Evolutionary conservation across 2,113 vertebrate species (phyloP), one percentile per base, ranked within the genome.

Genomic region (Telmatochromis brachygnathus): DNA sequence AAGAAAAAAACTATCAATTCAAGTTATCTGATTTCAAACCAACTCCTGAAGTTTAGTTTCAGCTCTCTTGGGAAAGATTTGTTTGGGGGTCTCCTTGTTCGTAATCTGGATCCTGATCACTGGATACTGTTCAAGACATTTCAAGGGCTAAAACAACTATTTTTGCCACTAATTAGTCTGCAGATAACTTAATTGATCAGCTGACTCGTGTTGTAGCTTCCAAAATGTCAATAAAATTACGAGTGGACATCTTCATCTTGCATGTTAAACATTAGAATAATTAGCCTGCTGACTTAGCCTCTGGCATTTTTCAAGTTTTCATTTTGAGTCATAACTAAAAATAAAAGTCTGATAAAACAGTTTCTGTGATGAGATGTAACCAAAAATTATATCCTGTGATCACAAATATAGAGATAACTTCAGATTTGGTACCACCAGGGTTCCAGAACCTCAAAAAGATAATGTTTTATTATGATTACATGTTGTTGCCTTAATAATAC

Each of bases 351-450:
- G 3, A 23, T 75, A 17, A 17, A 73, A 45, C 9, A 0, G 65
- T 42, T 42, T 70, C 12, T 70, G n/a, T 23, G 37, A 23, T 15
- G 65, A 70, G 42, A 75, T 49, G 23, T 28, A 28, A 47, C 39
- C 39, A 47, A 11, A 75, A 11, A 17, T 9, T 3, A 4, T 70
- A 21, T 70, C 12, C 7, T 23, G 7, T 70, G 65, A 42, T 42
- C 37, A 26, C 37, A 70, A 42, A 23, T 75, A 28, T 0, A 26
- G 21, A 47, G 39, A 10, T 45, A 73, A 0, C 39, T 11, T 45
- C 14, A 75, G 39, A 28, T 28, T 75, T 26, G 9, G 23, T 75
- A 75, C 23, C 6, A 49, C 23, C 70, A 75, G 42, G 2, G 42
- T 75, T 11, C n/a, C n/a, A 39, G 12, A 19, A 47, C 0, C 37